phyloP scores from a whole-genome alignment of 2,888 invertebrate species.

The Mallateleia sp. region DNA sequence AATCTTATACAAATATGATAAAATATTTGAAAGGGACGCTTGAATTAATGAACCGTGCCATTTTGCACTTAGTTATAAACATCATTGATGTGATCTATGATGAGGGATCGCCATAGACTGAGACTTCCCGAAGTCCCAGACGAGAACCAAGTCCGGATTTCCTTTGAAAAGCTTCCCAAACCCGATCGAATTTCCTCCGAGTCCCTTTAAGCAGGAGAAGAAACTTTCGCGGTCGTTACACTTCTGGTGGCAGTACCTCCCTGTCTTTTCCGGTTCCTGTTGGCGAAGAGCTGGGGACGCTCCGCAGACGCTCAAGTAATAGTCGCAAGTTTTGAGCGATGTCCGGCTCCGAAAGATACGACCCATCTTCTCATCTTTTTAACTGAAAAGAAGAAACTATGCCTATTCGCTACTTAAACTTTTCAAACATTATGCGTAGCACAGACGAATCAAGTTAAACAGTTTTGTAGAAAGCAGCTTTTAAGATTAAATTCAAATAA shows the following conservation, averaged over 20 bases:
- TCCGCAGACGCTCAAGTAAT: conserved; percentile 82
- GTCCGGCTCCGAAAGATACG: conserved; percentile 78
- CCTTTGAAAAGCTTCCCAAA: conserved; percentile 72
- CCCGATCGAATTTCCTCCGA: conserved; percentile 56
- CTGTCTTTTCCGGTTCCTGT: conserved; percentile 75
- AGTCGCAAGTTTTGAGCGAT: conserved; percentile 85
- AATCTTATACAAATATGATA: neutral
- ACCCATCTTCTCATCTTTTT: conserved; percentile 9
- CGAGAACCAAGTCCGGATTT: conserved; percentile 68
- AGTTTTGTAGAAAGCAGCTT: too few relatives aligned
- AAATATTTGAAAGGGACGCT: too few relatives aligned
- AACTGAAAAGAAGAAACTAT: conserved; percentile 38
- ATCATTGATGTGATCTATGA: conserved; percentile 39
- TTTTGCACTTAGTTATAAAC: conserved; percentile 20
- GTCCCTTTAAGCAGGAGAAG: conserved; percentile 54
- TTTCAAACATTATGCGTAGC: conserved; percentile 27
- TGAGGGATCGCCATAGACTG: conserved; percentile 20
- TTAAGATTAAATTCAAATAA: too few relatives aligned
- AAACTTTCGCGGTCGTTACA: conserved; percentile 79
- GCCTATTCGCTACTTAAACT: conserved; percentile 25
- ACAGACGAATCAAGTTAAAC: too few relatives aligned
- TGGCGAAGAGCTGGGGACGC: conserved; percentile 65
- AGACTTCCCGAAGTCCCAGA: conserved; percentile 31
- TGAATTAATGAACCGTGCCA: conserved; percentile 18
- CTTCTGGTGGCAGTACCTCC: conserved; percentile 70